These are phyloP conservation scores for Daphoenositta chrysoptera DNA, from an alignment of 2,113 vertebrate genomes.

Conservation along the genomic window DNA sequence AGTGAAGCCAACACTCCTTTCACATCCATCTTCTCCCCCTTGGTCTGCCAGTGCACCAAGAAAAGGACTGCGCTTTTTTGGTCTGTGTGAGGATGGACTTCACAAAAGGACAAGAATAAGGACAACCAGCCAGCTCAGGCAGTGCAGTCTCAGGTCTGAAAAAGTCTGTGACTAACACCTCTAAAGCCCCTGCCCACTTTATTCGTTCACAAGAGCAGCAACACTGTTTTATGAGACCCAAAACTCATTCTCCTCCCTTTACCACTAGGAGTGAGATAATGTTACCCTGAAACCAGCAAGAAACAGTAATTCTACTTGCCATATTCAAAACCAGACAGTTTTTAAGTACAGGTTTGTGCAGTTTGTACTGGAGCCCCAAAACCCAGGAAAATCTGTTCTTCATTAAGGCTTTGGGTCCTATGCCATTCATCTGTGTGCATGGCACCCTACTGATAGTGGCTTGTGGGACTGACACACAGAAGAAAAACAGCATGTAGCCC, in stretches of 20 bases:
- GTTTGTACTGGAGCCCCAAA: background rate
- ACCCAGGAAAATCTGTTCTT: background rate
- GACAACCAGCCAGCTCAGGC: background rate
- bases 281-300: background rate
- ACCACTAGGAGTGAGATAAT: background rate
- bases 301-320: background rate
- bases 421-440: background rate
- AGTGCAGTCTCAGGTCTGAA: background rate
- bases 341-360: background rate
- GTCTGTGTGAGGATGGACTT: background rate
- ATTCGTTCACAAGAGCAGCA: background rate
- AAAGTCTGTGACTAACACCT: background rate
- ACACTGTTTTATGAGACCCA: background rate
- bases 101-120: background rate
- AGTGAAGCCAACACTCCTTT: background rate
- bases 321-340: background rate
- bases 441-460: background rate
- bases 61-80: background rate
- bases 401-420: background rate
- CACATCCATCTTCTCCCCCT: background rate
- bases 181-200: background rate
- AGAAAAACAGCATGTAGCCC: fast-evolving
- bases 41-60: background rate
- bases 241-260: background rate
- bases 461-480: background rate